Evolutionary conservation across 2,113 vertebrate genomes (phyloP).

Genomic region (Istiophorus platypterus): DNA sequence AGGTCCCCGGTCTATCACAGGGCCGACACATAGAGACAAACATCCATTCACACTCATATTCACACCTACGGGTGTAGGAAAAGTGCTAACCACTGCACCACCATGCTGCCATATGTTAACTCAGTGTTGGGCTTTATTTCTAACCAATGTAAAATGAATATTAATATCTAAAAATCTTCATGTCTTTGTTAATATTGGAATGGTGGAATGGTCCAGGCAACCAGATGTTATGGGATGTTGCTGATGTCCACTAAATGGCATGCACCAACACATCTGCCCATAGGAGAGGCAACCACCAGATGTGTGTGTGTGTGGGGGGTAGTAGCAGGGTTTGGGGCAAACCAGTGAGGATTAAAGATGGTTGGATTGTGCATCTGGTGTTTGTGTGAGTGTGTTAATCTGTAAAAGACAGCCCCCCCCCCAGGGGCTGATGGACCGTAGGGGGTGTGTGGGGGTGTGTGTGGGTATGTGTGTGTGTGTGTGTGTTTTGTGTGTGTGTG

Average conservation of each 20-base stretch:
- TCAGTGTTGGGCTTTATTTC: not conserved
- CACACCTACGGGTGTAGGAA: no score
- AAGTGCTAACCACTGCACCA: no score
- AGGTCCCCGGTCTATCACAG: no score
- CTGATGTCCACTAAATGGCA: slow-evolving; percentile 22
- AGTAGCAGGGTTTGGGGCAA: slow-evolving; percentile 2
- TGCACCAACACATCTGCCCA: slow-evolving; percentile 7
- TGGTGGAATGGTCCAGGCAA: not conserved
- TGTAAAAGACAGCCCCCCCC: slow-evolving; percentile 9
- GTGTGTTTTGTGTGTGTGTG: not conserved
- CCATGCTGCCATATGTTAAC: not conserved
- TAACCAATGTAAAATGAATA: not conserved
- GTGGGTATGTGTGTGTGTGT: not conserved
- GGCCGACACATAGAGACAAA: no score
- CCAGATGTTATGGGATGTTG: slow-evolving; percentile 10
- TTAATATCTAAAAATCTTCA: not conserved
- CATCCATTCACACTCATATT: no score
- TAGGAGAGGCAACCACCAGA: slow-evolving; percentile 9
- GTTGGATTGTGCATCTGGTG: not conserved
- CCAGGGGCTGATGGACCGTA: not conserved
- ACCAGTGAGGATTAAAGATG: slow-evolving; percentile 37
- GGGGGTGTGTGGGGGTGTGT: no score
- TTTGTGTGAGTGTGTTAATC: slow-evolving; percentile 11
- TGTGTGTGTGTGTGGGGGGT: slow-evolving; percentile 4
- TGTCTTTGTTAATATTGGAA: not conserved